Percentiles rank a stretch among this genome's conserved stretches.
These are phyloP conservation scores for Corythornis madagascariensis DNA, from an alignment of 2,113 vertebrate species.

Conservation along the genomic window DNA sequence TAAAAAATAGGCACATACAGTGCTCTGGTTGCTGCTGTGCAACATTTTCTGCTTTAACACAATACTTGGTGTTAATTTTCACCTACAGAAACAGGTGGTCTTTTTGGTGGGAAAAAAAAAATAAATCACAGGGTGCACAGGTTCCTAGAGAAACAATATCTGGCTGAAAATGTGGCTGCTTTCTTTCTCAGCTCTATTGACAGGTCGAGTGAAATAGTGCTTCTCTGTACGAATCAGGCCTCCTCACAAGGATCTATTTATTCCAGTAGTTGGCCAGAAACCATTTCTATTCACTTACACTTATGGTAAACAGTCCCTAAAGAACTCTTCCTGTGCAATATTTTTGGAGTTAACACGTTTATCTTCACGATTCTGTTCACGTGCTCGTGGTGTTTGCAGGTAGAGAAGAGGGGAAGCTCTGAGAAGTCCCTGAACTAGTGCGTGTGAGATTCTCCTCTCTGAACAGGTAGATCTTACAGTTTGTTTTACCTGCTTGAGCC, in stretches of 20 bases:
- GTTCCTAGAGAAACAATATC: neutral
- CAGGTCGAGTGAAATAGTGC: neutral
- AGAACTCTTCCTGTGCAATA: neutral
- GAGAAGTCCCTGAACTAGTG: neutral
- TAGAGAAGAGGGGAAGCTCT: neutral
- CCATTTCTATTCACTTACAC: neutral
- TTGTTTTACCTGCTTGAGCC: slow-evolving; percentile 16
- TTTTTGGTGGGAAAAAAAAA: neutral
- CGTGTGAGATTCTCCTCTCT: neutral
- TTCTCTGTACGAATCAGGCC: neutral
- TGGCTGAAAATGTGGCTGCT: neutral
- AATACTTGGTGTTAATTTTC: neutral
- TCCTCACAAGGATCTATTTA: neutral
- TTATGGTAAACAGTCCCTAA: neutral
- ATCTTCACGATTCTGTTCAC: neutral
- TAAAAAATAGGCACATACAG: neutral
- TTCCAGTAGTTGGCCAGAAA: slow-evolving; percentile 13
- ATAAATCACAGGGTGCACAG: neutral
- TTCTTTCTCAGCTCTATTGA: neutral
- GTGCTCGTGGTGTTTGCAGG: neutral
- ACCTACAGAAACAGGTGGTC: neutral
- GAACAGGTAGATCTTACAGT: neutral
- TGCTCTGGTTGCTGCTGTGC: neutral
- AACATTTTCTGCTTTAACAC: neutral
- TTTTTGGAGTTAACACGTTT: neutral